Evolutionary conservation across 2,113 vertebrate species (phyloP).

Genomic region (Zapus hudsonius): DNA sequence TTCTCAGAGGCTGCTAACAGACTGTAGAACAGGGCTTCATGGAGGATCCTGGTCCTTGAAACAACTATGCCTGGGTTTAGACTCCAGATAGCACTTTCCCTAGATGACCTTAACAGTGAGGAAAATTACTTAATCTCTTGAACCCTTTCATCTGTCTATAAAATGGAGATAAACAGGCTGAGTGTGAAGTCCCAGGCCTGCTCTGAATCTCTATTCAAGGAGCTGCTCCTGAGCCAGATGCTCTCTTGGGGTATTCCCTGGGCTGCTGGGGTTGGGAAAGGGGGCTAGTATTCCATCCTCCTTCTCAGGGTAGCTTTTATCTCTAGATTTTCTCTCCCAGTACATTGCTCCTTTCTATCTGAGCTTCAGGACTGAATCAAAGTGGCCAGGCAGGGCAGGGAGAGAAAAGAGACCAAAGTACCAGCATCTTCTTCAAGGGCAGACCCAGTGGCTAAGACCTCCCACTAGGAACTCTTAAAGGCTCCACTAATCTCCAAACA

Average conservation of each 20-base stretch:
- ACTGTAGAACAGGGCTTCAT: background rate
- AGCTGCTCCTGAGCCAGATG: background rate
- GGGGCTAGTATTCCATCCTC: background rate
- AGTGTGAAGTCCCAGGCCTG: background rate
- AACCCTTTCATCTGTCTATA: background rate
- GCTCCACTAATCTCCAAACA: background rate
- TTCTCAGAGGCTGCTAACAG: background rate
- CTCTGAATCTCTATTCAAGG: background rate
- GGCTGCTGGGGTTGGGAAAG: background rate
- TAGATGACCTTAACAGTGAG: background rate
- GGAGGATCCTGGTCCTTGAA: background rate
- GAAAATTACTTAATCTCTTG: background rate
- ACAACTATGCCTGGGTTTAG: background rate
- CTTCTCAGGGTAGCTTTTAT: background rate
- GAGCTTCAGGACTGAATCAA: background rate
- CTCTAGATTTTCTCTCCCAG: background rate
- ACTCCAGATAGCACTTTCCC: background rate
- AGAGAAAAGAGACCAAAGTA: background rate
- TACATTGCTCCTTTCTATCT: background rate
- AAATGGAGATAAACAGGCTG: background rate
- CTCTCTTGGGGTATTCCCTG: background rate
- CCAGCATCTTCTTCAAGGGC: too few relatives aligned
- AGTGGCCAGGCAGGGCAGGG: background rate
- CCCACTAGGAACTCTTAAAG: background rate
- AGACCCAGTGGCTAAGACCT: background rate